phyloP scores from a whole-genome alignment of 92 coral and sea anemone genomes.

The Phymanthus crucifer region DNA sequence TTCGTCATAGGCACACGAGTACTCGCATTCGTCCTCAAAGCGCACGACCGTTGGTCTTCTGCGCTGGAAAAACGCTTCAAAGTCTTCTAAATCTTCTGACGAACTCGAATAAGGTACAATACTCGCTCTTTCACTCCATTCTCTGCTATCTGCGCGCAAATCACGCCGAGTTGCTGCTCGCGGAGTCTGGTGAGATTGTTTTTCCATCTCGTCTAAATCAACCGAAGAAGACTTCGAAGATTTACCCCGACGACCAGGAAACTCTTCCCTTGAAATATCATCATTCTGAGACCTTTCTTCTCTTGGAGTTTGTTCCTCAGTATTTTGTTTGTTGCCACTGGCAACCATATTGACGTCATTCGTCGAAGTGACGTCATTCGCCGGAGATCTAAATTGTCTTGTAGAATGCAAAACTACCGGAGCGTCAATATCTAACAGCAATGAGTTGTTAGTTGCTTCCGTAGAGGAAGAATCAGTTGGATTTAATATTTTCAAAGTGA shows the following conservation, averaged over 20 bases:
- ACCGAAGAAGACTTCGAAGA: background rate
- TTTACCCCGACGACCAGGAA: background rate
- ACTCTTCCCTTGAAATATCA: background rate
- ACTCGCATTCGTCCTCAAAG: constrained; percentile 27
- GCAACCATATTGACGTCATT: background rate
- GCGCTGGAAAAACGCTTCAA: background rate
- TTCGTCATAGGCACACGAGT: background rate
- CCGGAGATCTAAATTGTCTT: background rate
- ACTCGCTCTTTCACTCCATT: background rate
- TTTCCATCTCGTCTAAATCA: background rate
- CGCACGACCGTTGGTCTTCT: constrained; percentile 27
- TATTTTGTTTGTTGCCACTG: background rate
- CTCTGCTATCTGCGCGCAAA: background rate
- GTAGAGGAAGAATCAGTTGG: background rate
- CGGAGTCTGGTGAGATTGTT: background rate
- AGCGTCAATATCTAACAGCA: constrained; percentile 32
- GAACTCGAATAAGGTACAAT: constrained; percentile 28
- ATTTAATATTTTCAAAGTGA: constrained; percentile 14
- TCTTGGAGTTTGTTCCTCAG: background rate
- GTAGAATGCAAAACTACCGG: constrained; percentile 3
- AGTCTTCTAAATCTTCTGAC: constrained; percentile 6
- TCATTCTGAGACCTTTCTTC: background rate
- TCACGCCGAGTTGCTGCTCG: background rate
- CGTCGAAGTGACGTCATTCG: background rate
- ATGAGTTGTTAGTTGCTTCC: background rate